Evolutionary conservation across 2,888 invertebrate genomes (phyloP), one percentile per base, ranked within the genome.

Genomic region (Uloborus plumipes): DNA sequence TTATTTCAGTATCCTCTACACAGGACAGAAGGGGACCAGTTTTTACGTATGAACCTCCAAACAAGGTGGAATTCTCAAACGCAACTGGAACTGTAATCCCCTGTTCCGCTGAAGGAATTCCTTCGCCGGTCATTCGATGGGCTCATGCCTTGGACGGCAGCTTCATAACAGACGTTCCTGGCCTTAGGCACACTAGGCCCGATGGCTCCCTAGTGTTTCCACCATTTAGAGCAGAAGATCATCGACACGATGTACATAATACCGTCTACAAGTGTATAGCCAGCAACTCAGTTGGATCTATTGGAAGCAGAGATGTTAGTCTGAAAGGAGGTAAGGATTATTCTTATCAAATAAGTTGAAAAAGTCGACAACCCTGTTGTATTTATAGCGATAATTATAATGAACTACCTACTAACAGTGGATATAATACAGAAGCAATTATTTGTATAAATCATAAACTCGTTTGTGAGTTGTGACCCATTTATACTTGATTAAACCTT

Each of bases 211-310:
- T 98, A 87, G 94, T 96, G 69, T 97, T 98, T 89, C 96, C 96
- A 84, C 96, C 97, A 50, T 98, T 98, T 92, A 93, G 96, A 83
- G 96, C 96, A 69, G 95, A 95, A 89, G 95, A 95, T 89, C 97
- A 97, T 88, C 92, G 95, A 66, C 95, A 96, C 89, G 95, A 96
- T 89, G 95, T 97, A 59, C 97, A 98, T 89, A 95, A 96, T 83
- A 95, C 96, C 90, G 94, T 95, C 84, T 97, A 98, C 90, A 94
- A 95, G 86, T 98, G 98, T 89, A 91, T 95, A 86, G 97, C 97
- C 11, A 93, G 93, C 87, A 97, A 96, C 89, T 92, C 94, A 77
- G 95, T 95, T 86, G 98, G 97, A 85, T 94, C 94, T 26, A 95
- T 97, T 87, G 94, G 95, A 88, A 97, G 97, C 66, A 92, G 96